Evolutionary conservation across 2,113 vertebrate genomes (phyloP), one percentile per base, ranked within the genome.

Genomic region (Elaphurus davidianus): DNA sequence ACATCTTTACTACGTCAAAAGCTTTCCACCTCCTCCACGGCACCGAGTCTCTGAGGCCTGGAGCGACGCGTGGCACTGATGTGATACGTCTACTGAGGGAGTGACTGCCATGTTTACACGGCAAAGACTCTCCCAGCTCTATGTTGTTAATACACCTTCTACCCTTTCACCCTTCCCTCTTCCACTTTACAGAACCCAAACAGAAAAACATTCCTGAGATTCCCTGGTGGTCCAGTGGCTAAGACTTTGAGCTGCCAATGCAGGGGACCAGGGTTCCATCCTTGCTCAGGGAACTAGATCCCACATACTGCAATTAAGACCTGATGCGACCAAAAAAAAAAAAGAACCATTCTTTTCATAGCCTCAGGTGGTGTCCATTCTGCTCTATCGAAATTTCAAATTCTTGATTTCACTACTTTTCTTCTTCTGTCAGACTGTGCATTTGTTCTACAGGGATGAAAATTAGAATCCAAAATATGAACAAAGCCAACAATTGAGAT

Each of bases 391-490:
- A 89, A 86, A 90, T 21, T 12, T 85, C 27, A 45, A 43, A 85
- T 90, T 76, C n/a, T 96, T 91, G 93, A 86, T 81, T 55, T 57
- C 71, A 57, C 10, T 71, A 36, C 57, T 97, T 90, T 64, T 87
- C 45, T 55, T 85, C 40, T 60, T 52, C 40, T 89, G 79, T 57
- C 36, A 76, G 55, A 79, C 2, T 79, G 14, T 59, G 89, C 14
- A 40, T 27, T 78, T 43, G 47, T 67, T 95, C 57, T 90, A 87
- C 52, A 28, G 27, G 54, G 62, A 82, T 79, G 40, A 87, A 74
- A 92, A 87, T 60, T 28, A 89, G 87, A 87, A 96, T 96, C 59
- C 74, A 87, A 97, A 96, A 92, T 92, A 87, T 0, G 1, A 94
- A 90, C 74, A 50, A 64, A 97, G 67, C 59, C 67, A 86, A 94